Conservation (phyloP, 2,888 invertebrate species). For the Uloborus plumipes region DNA sequence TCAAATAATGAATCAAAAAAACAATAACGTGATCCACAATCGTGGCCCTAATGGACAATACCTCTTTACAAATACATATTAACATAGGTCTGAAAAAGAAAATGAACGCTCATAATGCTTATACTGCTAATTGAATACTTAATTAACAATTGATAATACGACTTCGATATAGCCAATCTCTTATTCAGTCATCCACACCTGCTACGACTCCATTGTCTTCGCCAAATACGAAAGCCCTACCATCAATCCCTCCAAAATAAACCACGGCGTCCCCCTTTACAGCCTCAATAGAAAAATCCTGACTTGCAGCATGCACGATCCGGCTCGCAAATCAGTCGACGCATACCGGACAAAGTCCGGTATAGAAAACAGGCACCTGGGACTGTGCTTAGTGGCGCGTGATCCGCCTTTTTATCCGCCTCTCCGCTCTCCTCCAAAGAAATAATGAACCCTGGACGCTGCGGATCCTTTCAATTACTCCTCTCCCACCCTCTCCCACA, state of each 20-base stretch:
- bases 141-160: too few species aligned
- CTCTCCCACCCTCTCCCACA: conserved; percentile 12
- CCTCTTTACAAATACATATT: conserved; percentile 32
- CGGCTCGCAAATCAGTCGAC: conserved; percentile 29
- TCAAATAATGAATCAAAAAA: too few species aligned
- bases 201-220: too few species aligned
- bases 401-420: conserved; percentile 47
- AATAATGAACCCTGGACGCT: conserved; percentile 37
- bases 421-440: conserved; percentile 19
- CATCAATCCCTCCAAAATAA: conserved; percentile 19
- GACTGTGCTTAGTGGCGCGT: conserved; percentile 46
- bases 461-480: conserved; percentile 50
- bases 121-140: too few species aligned
- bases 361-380: conserved; percentile 15
- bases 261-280: conserved; percentile 24
- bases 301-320: not conserved
- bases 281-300: conserved; percentile 42
- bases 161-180: too few species aligned
- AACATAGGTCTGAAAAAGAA: not conserved
- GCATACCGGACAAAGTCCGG: conserved; percentile 49
- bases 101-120: too few species aligned
- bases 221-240: too few species aligned
- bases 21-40: too few species aligned
- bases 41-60: conserved; percentile 4
- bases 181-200: too few species aligned